Base-by-base conservation (phyloP, 2,797 vertebrate genomes). In the Ctenochaetus hawaiiensis region DNA sequence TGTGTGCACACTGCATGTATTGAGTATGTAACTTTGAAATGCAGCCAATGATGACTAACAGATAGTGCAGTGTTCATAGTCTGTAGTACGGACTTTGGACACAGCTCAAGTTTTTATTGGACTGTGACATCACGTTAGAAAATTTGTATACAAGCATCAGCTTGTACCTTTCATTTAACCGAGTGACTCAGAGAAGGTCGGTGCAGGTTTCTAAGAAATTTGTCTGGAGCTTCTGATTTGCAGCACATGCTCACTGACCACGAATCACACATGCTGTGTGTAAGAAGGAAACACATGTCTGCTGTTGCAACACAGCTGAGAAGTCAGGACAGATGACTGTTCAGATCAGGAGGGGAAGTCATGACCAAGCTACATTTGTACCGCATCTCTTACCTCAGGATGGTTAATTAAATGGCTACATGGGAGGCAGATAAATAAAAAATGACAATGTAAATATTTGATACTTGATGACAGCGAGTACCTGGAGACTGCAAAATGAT, bases 321-420 rank as follows among this genome's bases (percentile, higher is more conserved):
- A 67, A 72, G 69, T 78, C 65, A 49, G 69, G 52, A 18, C 71
- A 74, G 74, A 70, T 81, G 85, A 90, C 78, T 44, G 59, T 48
- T 77, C 16, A 34, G 47, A 58, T 80, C 72, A 61, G 48, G 62
- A 69, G 52, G 49, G 44, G 53, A 52, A 13, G 37, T 66, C 57
- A 18, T 26, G 57, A 66, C 37, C 22, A 12, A 17, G 26, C 62
- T 51, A 18, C 0, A 12, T 8, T 8, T 26, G 2, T 12, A 72
- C 30, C 58, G 18, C 6, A 64, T 44, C 1, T 1, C 13, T 58
- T 78, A 75, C 67, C 53, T 43, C 23, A 5, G 44, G 52, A 52
- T 62, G 51, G 64, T 58, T 4, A 58, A 5, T 14, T 26, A 30
- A 76, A n/a, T 6, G 8, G 12, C 52, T 63, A 51, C 53, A 30